Evolutionary conservation across 2,113 vertebrate species (phyloP), one percentile per base, ranked within the genome.

Genomic region (Entosphenus tridentatus): DNA sequence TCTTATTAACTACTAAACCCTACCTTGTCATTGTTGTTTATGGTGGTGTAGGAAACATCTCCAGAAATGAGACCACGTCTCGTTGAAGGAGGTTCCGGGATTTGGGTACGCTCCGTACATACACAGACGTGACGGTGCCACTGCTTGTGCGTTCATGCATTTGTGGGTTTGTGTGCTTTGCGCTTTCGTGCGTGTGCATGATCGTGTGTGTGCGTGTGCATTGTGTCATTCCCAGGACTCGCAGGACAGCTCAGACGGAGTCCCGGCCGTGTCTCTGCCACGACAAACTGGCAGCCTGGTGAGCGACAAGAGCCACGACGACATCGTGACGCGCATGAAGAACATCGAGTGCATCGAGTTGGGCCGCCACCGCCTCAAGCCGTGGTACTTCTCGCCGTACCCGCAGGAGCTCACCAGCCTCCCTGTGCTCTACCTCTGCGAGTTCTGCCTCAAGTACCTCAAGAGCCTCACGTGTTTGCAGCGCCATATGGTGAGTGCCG

Each of bases 381-480:
- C 89, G 12, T 95, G 89, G 89, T 95, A 95, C 82, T 95, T 95
- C 76, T 89, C 86, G 0, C 89, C 89, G 0, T 92, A 92, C 79
- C 88, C 89, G 0, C 89, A 92, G 76, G 88, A 95, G 72, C 84
- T 95, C 57, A 92, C 89, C 56, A 70, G 85, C 0, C 67, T 95
- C 71, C 89, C 89, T 2, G 86, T 95, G 71, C 86, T 95, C 78
- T 95, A 92, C 78, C 82, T 95, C 78, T 95, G 89, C 76, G 89
- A 95, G 78, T 95, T 95, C 80, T 95, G 89, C 78, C 87, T 95
- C 77, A 95, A 95, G 76, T 91, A 89, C 56, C 83, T 88, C 72
- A 90, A 89, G 72, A 95, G 88, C 77, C 87, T 95, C 65, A 91
- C 89, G 73, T 95, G 89, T 83, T 83, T 92, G 12, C 89, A 95